These are phyloP conservation scores for Thryonomys swinderianus DNA, from an alignment of 2,113 vertebrate genomes.

Conservation along the genomic window DNA sequence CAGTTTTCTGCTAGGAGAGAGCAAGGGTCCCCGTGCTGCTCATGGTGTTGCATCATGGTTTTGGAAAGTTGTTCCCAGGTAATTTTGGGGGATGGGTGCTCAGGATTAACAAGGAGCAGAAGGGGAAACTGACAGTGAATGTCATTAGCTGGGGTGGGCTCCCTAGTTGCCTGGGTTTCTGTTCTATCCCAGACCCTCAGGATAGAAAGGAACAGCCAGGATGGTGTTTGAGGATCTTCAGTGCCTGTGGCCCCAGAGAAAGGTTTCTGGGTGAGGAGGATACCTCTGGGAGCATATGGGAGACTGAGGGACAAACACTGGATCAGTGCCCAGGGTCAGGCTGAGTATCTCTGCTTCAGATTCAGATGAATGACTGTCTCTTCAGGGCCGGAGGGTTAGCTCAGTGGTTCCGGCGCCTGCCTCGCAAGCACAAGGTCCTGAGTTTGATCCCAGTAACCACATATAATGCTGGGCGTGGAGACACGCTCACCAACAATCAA, in stretches of 20 bases:
- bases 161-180: background rate
- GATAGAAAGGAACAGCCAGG: background rate
- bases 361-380: background rate
- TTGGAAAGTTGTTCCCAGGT: constrained; percentile 4
- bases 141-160: background rate
- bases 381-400: no score
- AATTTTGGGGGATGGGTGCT: background rate
- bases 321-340: background rate
- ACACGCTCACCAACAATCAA: no score
- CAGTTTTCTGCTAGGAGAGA: background rate
- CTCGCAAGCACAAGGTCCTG: no score
- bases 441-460: no score
- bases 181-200: background rate
- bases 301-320: background rate
- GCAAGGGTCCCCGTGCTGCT: background rate
- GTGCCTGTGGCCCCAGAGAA: background rate
- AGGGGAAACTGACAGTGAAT: background rate
- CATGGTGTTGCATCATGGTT: background rate
- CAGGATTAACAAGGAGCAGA: background rate
- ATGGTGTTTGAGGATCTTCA: background rate
- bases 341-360: constrained; percentile 11
- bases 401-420: no score
- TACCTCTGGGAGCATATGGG: background rate
- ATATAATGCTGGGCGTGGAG: no score
- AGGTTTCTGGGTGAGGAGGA: background rate